phyloP scores from a whole-genome alignment of 2,888 invertebrate species.

The Amaurobius ferox region DNA sequence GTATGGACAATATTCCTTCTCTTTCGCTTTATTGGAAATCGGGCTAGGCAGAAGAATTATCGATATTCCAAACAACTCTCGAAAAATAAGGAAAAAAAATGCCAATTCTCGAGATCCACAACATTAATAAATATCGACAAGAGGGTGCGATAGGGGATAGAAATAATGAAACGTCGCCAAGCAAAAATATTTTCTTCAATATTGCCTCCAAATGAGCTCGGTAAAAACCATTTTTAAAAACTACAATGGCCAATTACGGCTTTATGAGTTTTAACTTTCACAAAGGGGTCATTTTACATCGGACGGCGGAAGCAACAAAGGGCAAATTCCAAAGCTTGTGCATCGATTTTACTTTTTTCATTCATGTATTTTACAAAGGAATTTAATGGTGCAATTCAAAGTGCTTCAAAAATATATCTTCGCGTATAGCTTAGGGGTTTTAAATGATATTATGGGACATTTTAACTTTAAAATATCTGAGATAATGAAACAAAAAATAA shows the following conservation, averaged over 20 bases:
- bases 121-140: conserved; percentile 24
- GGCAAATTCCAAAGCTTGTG: background rate
- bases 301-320: background rate
- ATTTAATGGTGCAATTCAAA: too few species aligned
- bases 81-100: background rate
- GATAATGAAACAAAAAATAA: too few species aligned
- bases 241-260: conserved; percentile 2
- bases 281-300: background rate
- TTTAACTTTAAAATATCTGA: too few species aligned
- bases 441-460: too few species aligned
- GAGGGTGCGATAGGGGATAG: background rate
- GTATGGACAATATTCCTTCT: background rate
- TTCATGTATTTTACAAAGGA: background rate
- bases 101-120: conserved; percentile 11
- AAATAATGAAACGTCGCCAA: conserved; percentile 18
- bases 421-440: too few species aligned
- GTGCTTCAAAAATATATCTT: too few species aligned
- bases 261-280: conserved; percentile 1
- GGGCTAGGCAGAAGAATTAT: conserved; percentile 32
- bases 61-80: conserved; percentile 40
- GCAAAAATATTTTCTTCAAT: conserved; percentile 29
- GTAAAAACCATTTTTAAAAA: conserved; percentile 11
- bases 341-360: background rate
- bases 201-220: background rate
- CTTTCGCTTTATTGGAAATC: conserved; percentile 42